Evolutionary conservation across 2,888 invertebrate species (phyloP).

Genomic region (Acrobasis suavella): DNA sequence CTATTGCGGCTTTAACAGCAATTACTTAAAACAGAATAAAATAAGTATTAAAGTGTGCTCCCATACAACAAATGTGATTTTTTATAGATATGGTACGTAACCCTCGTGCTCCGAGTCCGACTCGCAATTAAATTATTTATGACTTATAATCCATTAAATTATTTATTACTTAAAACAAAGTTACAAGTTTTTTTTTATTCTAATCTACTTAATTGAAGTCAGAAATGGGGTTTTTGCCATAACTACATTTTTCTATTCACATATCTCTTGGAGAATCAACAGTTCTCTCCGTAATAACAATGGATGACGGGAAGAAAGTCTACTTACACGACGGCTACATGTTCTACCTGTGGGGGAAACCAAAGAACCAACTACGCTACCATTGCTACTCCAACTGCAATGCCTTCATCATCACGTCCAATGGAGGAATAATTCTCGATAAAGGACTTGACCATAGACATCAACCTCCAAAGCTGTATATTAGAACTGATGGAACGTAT

Average conservation of each 20-base stretch:
- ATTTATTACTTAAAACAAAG: too few relatives aligned
- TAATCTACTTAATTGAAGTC: too few relatives aligned
- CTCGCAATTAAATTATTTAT: too few relatives aligned
- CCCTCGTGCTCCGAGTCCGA: too few relatives aligned
- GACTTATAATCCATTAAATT: too few relatives aligned
- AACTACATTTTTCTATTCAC: neutral
- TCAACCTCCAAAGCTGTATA: neutral
- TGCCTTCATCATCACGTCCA: constrained; percentile 2
- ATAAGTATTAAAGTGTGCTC: too few relatives aligned
- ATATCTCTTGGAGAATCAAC: neutral
- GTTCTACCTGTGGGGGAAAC: constrained; percentile 2
- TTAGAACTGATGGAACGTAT: neutral
- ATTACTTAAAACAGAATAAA: too few relatives aligned
- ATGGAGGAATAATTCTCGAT: neutral
- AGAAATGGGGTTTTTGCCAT: neutral
- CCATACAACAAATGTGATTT: too few relatives aligned
- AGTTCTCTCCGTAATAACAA: neutral
- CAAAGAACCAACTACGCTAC: neutral
- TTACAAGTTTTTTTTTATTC: too few relatives aligned
- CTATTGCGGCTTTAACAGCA: too few relatives aligned
- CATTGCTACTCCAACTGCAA: constrained; percentile 3
- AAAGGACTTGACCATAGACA: neutral
- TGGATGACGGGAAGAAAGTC: neutral
- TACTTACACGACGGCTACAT: neutral
- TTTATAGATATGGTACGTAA: too few relatives aligned